Evolutionary conservation across 2,797 vertebrate genomes (phyloP), one percentile per base, ranked within the genome.

Genomic region (Halcyon badia): DNA sequence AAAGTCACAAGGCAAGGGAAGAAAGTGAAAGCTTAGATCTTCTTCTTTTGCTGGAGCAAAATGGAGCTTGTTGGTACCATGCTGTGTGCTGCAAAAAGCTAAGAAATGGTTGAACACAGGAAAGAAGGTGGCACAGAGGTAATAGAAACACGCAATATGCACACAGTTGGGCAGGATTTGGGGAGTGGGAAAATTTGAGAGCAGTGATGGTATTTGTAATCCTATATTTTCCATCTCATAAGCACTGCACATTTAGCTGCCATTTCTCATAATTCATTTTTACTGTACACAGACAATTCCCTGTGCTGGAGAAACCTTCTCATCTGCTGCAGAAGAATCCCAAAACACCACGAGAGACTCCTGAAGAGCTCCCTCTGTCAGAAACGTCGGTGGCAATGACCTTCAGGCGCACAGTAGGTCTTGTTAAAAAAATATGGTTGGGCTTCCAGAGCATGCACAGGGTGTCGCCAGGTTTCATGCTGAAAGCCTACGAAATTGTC

Each of bases 231-330:
- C 61, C 46, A 75, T 61, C 49, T 76, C 30, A 46, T 31, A 79
- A 83, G 14, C 25, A 33, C 13, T 25, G 31, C 7, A 28, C 44
- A 35, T 87, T 77, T 77, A 83, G 49, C 26, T 65, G 60, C 25
- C 26, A 89, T 84, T 87, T 80, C 75, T 92, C 58, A 37, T 70
- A 8, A 49, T 70, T 87, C 72, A 71, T 79, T 95, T 94, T 72
- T 79, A 76, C 56, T 90, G 7, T 57, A 73, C 6, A 28, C 14
- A 52, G 41, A 14, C 35, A 70, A 48, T 42, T 70, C 5, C 17
- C 24, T 39, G 24, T 77, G 42, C 62, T 75, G 68, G 41, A 76
- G 39, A 46, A 71, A 42, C 37, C 20, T 69, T 87, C 92, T 73
- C 35, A 60, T 58, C 65, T 54, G 31, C 57, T 71, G 18, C 3